Base-by-base conservation (phyloP, 2,888 invertebrate species). In the Agriopis marginaria region DNA sequence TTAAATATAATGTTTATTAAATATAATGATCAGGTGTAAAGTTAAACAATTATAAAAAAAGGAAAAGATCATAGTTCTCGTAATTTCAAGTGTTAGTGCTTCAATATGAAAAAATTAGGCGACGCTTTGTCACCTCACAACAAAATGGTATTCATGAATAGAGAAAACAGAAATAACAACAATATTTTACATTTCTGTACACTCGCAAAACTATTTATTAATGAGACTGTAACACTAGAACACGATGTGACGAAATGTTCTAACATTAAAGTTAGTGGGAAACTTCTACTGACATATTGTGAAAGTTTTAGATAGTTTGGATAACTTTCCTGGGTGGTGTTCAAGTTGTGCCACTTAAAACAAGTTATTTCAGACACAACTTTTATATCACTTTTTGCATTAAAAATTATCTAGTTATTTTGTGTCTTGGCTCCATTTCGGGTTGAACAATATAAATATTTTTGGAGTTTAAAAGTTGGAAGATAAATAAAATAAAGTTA, bases 261-360 rank as follows among this genome's bases (percentile, higher is more conserved):
- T 14, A 62, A 58, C 55, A 42, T 14, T 39, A 44, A 44, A 62
- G 55, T 56, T 44, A 45, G 11, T 40, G 32, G 47, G n/a, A 2
- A 60, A 70, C 59, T 65, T 71, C 59, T 65, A 32, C 53, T 70
- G 53, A 74, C 68, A 66, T 66, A 66, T 74, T 61, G 66, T 45
- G 56, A 54, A 72, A 72, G 63, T 70, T 72, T 49, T 17, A 55
- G 55, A 55, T 55, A 42, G 40, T 55, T 55, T 55, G 42, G 55
- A 42, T 44, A 66, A 68, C 60, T 68, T 60, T 14, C 1, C n/a
- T 23, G 32, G 17, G 12, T 40, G 53, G 56, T 55, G 42, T 62
- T 56, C 63, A 63, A 68, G 47, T 63, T 63, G 4, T n/a, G 44
- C 39, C 51, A 56, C 62, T 68, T 61, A 17, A 49, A n/a, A 44